Evolutionary conservation across 2,113 vertebrate species (phyloP), one percentile per base, ranked within the genome.

Genomic region (Eulacestoma nigropectus): DNA sequence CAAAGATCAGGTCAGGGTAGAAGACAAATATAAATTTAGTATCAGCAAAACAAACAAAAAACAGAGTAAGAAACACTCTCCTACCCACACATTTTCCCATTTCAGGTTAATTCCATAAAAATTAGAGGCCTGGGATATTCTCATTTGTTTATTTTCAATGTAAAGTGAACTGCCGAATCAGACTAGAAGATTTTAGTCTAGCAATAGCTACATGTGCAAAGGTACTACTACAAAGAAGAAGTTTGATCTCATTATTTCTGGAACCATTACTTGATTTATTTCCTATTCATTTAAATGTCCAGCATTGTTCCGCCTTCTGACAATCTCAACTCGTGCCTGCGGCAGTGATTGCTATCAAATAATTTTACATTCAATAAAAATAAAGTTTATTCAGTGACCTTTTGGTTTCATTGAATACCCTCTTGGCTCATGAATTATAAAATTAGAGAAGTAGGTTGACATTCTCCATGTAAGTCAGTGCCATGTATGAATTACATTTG

Each of bases 41-140:
- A 91, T 96, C 74, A 69, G 64, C 80, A 95, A 97, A 97, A 95
- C 95, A 97, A 97, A 97, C 80, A 72, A 47, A 92, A 72, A 67
- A 3, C 50, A 39, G 70, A 42, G 26, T 30, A 82, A 79, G 73
- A 72, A 92, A 67, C 60, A 72, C 41, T 70, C 53, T 87, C 56
- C 9, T 65, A 46, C 63, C 47, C 64, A 33, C 88, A 94, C 18
- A 21, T 84, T 95, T 75, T 87, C 64, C 83, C 68, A 81, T 95
- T 95, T 90, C 74, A 60, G 33, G 32, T 93, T 96, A 69, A 84
- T 76, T 82, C 14, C 50, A 56, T 35, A 60, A 78, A 77, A 88
- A 87, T n/a, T 52, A 68, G n/a, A 57, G 91, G 57, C 53, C 44
- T 67, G 56, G 33, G 37, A 50, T 87, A 72, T 87, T 96, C 95